Conservation (phyloP, 2,113 vertebrate genomes). For the Coturnix japonica region DNA sequence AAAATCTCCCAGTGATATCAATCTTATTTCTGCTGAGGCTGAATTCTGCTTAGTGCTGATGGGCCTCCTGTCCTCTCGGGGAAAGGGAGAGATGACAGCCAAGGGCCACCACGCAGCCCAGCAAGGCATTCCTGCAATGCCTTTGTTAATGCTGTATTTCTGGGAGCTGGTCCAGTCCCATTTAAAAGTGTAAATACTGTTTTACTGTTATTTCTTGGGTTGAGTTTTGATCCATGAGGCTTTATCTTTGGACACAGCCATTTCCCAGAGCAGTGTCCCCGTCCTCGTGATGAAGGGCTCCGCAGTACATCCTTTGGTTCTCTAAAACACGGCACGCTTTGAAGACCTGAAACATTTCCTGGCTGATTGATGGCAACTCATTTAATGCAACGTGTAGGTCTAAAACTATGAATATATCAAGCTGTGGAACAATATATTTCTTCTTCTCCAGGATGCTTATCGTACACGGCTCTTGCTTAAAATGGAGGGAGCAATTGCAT, state of each 20-base stretch:
- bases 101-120: background rate
- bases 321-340: background rate
- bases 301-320: constrained; percentile 10
- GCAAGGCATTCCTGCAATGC: background rate
- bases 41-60: background rate
- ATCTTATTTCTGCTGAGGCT: background rate
- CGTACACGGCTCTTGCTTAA: background rate
- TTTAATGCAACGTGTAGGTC: constrained; percentile 19
- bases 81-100: background rate
- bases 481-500: constrained; percentile 18
- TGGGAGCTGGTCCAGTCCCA: constrained; percentile 1
- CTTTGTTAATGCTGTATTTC: background rate
- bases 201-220: background rate
- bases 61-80: background rate
- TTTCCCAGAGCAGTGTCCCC: constrained; percentile 3
- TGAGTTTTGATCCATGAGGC: constrained; percentile 43
- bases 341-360: background rate
- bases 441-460: background rate
- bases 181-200: background rate
- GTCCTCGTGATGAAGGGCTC: constrained; percentile 23
- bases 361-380: constrained; percentile 32
- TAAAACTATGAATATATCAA: constrained; percentile 36
- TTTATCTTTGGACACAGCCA: constrained; percentile 42
- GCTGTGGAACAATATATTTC: constrained; percentile 16
- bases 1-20: background rate